Conservation (phyloP, 2,113 vertebrate species). For the Fregetta grallaria region DNA sequence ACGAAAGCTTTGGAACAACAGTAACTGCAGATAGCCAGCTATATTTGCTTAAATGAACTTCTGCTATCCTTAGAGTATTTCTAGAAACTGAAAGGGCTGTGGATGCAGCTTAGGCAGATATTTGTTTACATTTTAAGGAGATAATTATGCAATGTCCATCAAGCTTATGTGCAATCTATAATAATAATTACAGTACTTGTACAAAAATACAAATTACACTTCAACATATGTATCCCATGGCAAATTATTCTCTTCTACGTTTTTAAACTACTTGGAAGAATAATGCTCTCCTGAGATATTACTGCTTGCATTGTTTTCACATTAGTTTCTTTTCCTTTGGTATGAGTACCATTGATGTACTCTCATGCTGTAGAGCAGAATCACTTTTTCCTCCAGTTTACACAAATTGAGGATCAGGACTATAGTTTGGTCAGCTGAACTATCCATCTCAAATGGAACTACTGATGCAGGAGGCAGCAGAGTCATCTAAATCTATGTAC, state of each 20-base stretch:
- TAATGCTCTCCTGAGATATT: neutral
- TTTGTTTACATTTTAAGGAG: neutral
- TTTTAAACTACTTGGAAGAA: neutral
- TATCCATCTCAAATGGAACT: neutral
- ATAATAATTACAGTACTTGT: neutral
- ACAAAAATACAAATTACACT: neutral
- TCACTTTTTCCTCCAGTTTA: neutral
- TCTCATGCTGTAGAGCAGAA: neutral
- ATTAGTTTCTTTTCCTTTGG: neutral
- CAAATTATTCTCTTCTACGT: neutral
- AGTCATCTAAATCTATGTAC: neutral
- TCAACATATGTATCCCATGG: neutral
- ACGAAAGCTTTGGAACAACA: neutral
- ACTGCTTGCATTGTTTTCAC: neutral
- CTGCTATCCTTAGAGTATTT: neutral
- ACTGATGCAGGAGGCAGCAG: neutral
- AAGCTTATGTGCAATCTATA: neutral
- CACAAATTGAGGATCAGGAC: neutral
- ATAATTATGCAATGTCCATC: neutral
- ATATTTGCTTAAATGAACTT: neutral
- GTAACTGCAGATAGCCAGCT: neutral
- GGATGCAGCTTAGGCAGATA: neutral
- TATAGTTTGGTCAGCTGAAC: neutral
- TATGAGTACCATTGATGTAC: neutral
- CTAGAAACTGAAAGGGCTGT: neutral